These are phyloP conservation scores for Elaeidobius kamerunicus DNA, from an alignment of 2,888 invertebrate genomes.

Conservation along the genomic window DNA sequence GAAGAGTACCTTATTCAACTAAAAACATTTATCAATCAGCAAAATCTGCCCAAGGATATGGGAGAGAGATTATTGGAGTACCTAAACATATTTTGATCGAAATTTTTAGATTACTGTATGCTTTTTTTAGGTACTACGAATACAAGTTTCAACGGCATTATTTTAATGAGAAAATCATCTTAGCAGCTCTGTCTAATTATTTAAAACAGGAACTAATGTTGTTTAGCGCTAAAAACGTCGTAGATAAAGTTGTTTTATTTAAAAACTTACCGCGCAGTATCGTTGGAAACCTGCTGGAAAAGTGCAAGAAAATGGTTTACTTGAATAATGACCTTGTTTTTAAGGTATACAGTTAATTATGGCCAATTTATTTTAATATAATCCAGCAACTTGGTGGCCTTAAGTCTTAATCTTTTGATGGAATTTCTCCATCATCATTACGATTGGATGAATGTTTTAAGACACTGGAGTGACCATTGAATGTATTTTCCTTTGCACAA, in stretches of 20 bases:
- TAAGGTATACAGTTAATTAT: too few relatives aligned
- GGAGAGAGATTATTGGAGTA: conserved; percentile 20
- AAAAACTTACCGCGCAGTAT: conserved; percentile 22
- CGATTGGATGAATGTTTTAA: too few relatives aligned
- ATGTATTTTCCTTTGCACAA: too few relatives aligned
- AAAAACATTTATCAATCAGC: conserved; percentile 54
- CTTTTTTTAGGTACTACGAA: conserved; percentile 18
- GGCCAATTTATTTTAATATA: too few relatives aligned
- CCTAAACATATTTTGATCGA: too few relatives aligned
- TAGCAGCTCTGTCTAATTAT: conserved; percentile 17
- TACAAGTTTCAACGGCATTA: conserved; percentile 28
- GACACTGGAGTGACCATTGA: too few relatives aligned
- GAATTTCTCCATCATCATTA: too few relatives aligned
- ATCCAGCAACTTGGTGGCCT: too few relatives aligned
- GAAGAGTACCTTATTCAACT: conserved; percentile 52
- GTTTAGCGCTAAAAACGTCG: conserved; percentile 21
- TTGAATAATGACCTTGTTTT: conserved; percentile 23
- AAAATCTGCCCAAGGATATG: conserved; percentile 49
- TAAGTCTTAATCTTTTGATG: too few relatives aligned
- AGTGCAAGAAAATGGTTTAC: conserved; percentile 18
- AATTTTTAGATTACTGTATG: not conserved
- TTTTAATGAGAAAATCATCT: conserved; percentile 27
- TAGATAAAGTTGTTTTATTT: conserved; percentile 23
- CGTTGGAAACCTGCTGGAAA: conserved; percentile 18
- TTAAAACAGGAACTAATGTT: conserved; percentile 22